Evolutionary conservation across 2,797 vertebrate genomes (phyloP), one percentile per base, ranked within the genome.

Genomic region (Hypotaenidia philippensis): DNA sequence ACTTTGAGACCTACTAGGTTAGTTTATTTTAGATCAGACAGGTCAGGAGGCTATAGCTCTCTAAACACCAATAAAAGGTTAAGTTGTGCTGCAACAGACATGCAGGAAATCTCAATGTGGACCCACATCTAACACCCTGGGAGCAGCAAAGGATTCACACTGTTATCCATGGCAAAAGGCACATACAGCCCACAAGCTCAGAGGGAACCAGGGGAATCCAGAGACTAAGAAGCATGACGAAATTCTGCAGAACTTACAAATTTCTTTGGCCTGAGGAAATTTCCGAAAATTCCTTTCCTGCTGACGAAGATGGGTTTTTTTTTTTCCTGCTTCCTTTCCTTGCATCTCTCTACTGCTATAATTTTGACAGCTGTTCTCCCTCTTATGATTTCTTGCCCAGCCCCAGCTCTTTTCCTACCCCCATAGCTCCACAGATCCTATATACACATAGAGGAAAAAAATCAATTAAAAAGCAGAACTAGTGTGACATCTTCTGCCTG

Each of bases 21-120:
- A 91, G 50, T 72, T 93, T 70, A 87, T 83, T 89, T 87, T 88
- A 81, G 87, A 93, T 27, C 65, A 88, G 66, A 63, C 32, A 40
- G 63, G 61, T 83, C 25, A n/a, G 76, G 18, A 92, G 47, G 55
- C 50, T 86, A 20, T 26, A 55, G 32, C 27, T 80, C 23, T 86
- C 38, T 32, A 75, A 88, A 69, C 19, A 23, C 10, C 45, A 75
- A 13, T 32, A 59, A 68, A 89, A 66, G 32, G 36, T 25, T 16
- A 86, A 94, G 23, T 27, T 75, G 61, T 32, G 69, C 59, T 38
- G 17, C 36, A 45, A n/a, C 65, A 91, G 32, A 17, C 27, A 32
- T 0, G 7, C 27, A 50, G 41, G 61, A 60, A 81, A 78, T 32
- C 34, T 38, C 31, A 56, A 70, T 93, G 45, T 31, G 26, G 29